These are phyloP conservation scores for Neosalanx taihuensis DNA, from an alignment of 2,797 vertebrate species.

Conservation along the genomic window DNA sequence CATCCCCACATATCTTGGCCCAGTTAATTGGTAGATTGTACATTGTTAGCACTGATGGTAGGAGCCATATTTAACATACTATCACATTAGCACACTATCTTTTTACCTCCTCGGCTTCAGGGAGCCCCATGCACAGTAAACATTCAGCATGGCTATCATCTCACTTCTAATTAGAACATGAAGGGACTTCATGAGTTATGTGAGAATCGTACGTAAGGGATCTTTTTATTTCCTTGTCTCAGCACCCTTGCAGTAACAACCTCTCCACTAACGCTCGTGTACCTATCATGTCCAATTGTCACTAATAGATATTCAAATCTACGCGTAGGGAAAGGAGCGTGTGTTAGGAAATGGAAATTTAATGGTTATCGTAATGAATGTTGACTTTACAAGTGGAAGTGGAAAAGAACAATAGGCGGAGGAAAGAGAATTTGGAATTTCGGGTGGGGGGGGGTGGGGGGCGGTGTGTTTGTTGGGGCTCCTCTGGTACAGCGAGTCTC, in stretches of 20 bases:
- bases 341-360: conserved; percentile 64
- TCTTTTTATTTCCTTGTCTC: conserved; percentile 38
- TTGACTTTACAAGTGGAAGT: conserved; percentile 66
- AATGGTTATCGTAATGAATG: conserved; percentile 79
- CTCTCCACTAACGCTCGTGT: conserved; percentile 58
- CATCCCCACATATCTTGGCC: conserved; percentile 37
- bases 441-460: too few species aligned
- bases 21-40: conserved; percentile 42
- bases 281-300: conserved; percentile 74
- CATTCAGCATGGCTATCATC: conserved; percentile 55
- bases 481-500: conserved; percentile 55
- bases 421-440: conserved; percentile 33
- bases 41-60: conserved; percentile 39
- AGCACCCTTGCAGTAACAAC: conserved; percentile 37
- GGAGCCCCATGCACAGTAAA: conserved; percentile 51
- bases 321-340: conserved; percentile 39
- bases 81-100: conserved; percentile 51
- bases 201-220: conserved; percentile 40
- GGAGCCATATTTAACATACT: conserved; percentile 53
- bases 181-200: conserved; percentile 37
- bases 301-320: conserved; percentile 52
- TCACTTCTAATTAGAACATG: conserved; percentile 70
- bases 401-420: conserved; percentile 22
- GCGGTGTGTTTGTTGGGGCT: conserved; percentile 64
- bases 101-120: conserved; percentile 52